Evolutionary conservation across 2,797 vertebrate genomes (phyloP), one percentile per base, ranked within the genome.

Genomic region (Octomys mimax): DNA sequence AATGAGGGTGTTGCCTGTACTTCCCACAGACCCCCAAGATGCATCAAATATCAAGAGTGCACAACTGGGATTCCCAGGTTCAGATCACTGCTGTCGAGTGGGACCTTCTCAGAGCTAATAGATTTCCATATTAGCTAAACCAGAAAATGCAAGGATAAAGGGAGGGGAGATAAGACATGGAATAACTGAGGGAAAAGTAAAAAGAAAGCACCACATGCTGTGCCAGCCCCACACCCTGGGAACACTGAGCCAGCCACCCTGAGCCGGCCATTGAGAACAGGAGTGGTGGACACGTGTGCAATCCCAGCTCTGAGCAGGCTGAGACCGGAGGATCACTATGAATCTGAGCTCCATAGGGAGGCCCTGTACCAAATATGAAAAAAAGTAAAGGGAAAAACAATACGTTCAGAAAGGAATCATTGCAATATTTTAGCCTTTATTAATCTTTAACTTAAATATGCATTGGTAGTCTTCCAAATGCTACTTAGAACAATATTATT

Each of bases 61-160:
- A 36, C 52, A 57, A n/a, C 33, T 42, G n/a, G 57, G 49, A 14
- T 16, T 82, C 36, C 39, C 39, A 33, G 28, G 52, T 46, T 73
- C 62, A 82, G 54, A 80, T 59, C 54, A 80, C 0, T 79, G 46
- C 24, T 31, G 24, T 79, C 84, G 68, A 28, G 0, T 28, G 39
- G 21, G 39, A 7, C 49, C 21, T 64, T 71, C 88, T 95, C 28
- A 24, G 70, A 11, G 6, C 24, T 73, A 36, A 8, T 33, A n/a
- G 18, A 54, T 42, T 71, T 89, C 61, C n/a, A 73, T 59, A 78
- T 33, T 84, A 94, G 62, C 90, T 22, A 95, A 84, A 83, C n/a
- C 59, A 10, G 16, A 96, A 87, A 79, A 57, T 78, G 62, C 75
- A 82, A 94, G 13, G 70, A 49, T 19, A 42, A 14, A 22, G 2